Conservation (phyloP, 2,797 vertebrate genomes). For the Salmo trutta region DNA sequence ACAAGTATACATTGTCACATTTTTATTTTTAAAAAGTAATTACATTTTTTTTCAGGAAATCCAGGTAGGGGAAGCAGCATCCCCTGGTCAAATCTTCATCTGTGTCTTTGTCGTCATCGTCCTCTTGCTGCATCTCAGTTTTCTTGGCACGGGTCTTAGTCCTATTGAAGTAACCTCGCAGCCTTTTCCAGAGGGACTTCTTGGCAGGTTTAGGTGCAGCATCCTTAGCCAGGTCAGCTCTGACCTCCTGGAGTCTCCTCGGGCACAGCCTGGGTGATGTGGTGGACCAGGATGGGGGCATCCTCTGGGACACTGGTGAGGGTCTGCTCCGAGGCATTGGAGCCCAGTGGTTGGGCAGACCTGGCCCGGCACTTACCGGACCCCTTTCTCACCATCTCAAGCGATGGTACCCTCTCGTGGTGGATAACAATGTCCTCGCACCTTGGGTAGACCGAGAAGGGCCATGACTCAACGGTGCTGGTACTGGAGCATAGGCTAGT, state of each 20-base stretch:
- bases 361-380: neutral
- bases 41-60: no score
- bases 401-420: neutral
- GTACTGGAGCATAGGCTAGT: no score
- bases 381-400: neutral
- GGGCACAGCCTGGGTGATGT: no score
- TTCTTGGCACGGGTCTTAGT: neutral
- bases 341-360: neutral
- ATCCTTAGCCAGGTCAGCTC: neutral
- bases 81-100: neutral
- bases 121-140: no score
- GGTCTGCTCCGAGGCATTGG: neutral
- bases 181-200: neutral
- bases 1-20: no score
- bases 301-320: neutral
- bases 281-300: no score
- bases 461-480: neutral
- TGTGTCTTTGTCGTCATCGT: no score
- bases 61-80: neutral
- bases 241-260: neutral
- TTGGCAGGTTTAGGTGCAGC: no score
- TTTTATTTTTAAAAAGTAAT: no score
- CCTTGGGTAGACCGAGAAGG: neutral
- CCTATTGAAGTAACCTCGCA: neutral
- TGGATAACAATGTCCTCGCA: neutral